Evolutionary conservation across 1,140 invertebrate genomes (phyloP), one percentile per base, ranked within the genome.

Genomic region (Drosophila sturtevanti): DNA sequence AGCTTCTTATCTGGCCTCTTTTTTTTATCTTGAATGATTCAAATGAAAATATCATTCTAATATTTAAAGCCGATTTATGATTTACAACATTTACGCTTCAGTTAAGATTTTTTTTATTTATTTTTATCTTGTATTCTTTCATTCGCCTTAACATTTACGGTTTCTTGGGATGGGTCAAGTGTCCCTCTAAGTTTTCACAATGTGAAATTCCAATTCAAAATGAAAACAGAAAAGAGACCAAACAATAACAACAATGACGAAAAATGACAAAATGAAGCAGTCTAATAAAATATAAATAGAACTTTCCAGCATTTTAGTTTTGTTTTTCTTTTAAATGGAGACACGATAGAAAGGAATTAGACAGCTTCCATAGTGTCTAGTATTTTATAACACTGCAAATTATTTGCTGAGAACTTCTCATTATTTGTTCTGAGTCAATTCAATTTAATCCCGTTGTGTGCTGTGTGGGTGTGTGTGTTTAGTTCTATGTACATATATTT

Each of bases 281-380:
- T 68, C 48, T 68, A 71, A 87, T 79, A 65, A 79, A 86, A 86
- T 71, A 77, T 68, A 66, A 82, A 87, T 79, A 86, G n/a, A 51
- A 63, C 12, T 63, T 9, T 22, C n/a, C 59, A 38, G 41, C 41
- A 48, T 48, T 59, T 59, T 12, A 31, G 35, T 37, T 34, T 59
- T 34, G 38, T 59, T 59, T 35, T 16, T 18, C 18, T 11, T 48
- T 48, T 18, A 16, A 9, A 48, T 38, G 16, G 35, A 12, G 14
- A 14, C 31, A n/a, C 18, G 22, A 34, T 34, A 6, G 14, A 14
- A 1, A 48, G 18, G 18, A 31, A 31, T 31, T 31, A 21, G 41
- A 21, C 16, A 48, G 16, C 18, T 18, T 31, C 27, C 0, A 3
- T 48, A 21, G 10, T 48, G 16, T 9, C 18, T 4, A 1, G 22